Base-by-base conservation (phyloP, 2,797 vertebrate genomes). In the Coilia nasus region DNA sequence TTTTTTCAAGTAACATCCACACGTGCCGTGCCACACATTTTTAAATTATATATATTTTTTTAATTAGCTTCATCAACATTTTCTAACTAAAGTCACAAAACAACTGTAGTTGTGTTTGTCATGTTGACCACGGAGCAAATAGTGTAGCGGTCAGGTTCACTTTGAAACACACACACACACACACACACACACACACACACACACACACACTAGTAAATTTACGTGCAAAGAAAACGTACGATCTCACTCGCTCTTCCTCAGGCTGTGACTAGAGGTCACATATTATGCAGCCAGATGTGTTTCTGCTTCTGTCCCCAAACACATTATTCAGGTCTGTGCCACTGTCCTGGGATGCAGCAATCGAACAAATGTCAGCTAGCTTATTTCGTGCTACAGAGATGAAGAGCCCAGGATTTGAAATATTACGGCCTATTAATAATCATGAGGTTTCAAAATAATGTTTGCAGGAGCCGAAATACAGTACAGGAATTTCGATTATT, bases 141-240 rank as follows among this genome's bases (percentile, higher is more conserved):
- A 23, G 21, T n/a, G 21, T 6, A 23, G 21, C 21, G 23, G 21
- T 62, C 59, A 62, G n/a, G 21, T 62, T 6, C 56, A 57, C 56
- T 17, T 19, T 2, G 15, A 57, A 15, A 57, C 2, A 85, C 80
- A 82, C 81, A 50, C 25, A 81, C 57, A 67, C 1, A 87, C 28
- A 83, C 54, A 84, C 14, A 2, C 46, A 54, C 83, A 75, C 84
- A 81, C 46, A 57, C 71, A 35, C 62, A 75, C 75, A 60, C 83
- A 83, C 9, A 31, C 50, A 81, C 25, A 31, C n/a, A 25, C 17
- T 41, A 41, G 35, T 41, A 41, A 41, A 41, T 41, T 41, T 41
- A 41, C 35, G 35, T 41, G 35, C 35, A 41, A 5, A 41, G 35
- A 5, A 41, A 41, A 41, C 2, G 35, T 41, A 5, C 35, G 35